A percentile compares a stretch with the other conserved stretches of the same genome.
These are phyloP conservation scores for Dynastes grantii DNA, from an alignment of 2,888 invertebrate species.

Conservation along the genomic window DNA sequence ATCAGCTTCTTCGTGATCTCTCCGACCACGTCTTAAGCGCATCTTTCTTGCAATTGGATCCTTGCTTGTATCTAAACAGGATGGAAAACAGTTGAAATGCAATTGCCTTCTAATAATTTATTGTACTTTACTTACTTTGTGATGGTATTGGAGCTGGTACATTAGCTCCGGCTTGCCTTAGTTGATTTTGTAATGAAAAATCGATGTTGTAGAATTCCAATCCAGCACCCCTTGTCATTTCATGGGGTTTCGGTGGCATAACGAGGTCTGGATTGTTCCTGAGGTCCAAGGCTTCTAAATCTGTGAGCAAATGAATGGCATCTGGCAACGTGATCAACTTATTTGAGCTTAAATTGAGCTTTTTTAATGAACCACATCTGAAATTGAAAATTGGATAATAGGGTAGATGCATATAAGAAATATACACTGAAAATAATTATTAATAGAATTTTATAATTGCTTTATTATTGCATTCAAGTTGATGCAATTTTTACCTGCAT, in stretches of 20 bases:
- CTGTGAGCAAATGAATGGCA: constrained; percentile 94
- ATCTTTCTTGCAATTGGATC: constrained; percentile 97
- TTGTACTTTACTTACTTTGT: constrained; percentile 73
- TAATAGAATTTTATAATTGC: too few species aligned
- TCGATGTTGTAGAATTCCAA: constrained; percentile 98
- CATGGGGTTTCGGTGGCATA: constrained; percentile 97
- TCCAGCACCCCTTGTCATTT: constrained; percentile 83
- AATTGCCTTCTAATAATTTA: not conserved
- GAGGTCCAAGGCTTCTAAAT: constrained; percentile 91
- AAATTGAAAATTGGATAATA: too few species aligned
- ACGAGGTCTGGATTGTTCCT: constrained; percentile 95
- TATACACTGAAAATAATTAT: constrained; percentile 63
- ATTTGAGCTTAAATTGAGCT: constrained; percentile 94
- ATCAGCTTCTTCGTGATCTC: constrained; percentile 87
- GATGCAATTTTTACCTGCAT: constrained; percentile 76
- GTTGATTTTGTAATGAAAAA: constrained; percentile 96
- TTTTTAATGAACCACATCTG: constrained; percentile 94
- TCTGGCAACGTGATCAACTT: constrained; percentile 96
- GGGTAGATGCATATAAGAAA: not conserved
- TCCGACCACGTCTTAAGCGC: constrained; percentile 85
- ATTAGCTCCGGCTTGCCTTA: constrained; percentile 92
- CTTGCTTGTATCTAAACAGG: constrained; percentile 76
- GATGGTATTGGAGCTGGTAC: constrained; percentile 82
- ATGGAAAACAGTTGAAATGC: not conserved
- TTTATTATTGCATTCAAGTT: too few species aligned